These are phyloP conservation scores for Eurystomus gularis DNA, from an alignment of 2,113 vertebrate genomes.

Conservation along the genomic window DNA sequence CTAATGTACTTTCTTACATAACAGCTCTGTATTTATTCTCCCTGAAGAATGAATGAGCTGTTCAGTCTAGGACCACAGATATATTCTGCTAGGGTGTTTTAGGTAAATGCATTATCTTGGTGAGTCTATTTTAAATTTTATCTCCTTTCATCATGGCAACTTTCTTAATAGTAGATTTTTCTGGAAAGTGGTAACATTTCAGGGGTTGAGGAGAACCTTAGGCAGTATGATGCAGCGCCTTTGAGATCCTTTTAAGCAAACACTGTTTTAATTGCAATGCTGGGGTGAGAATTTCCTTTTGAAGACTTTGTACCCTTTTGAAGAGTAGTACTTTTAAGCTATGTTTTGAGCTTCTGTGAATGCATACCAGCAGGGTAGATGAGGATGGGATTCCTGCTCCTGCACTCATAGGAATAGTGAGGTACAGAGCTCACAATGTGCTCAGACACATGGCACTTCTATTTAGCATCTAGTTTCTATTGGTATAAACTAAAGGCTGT, in stretches of 20 bases:
- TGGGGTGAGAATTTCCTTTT: not conserved
- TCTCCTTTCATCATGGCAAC: not conserved
- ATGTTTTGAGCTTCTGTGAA: not conserved
- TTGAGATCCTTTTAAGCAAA: not conserved
- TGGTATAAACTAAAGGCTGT: not conserved
- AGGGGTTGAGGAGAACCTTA: not conserved
- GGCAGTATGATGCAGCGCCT: not conserved
- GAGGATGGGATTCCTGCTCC: not conserved
- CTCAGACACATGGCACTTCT: not conserved
- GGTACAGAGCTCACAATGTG: not conserved
- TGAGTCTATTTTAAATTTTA: not conserved
- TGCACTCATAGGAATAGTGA: not conserved
- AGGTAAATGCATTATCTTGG: not conserved
- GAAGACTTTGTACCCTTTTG: not conserved
- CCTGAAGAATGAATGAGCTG: conserved; percentile 9
- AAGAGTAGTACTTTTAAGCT: not conserved
- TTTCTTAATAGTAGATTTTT: conserved; percentile 2
- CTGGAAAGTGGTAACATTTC: not conserved
- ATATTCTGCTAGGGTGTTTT: not conserved
- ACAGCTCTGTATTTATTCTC: conserved; percentile 16
- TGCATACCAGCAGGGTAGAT: not conserved
- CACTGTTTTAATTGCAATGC: not conserved
- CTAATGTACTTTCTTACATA: conserved; percentile 30
- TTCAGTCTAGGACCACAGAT: not conserved
- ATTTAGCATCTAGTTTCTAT: not conserved